Conservation (phyloP, 2,888 invertebrate species). For the Limnephilus rhombicus region DNA sequence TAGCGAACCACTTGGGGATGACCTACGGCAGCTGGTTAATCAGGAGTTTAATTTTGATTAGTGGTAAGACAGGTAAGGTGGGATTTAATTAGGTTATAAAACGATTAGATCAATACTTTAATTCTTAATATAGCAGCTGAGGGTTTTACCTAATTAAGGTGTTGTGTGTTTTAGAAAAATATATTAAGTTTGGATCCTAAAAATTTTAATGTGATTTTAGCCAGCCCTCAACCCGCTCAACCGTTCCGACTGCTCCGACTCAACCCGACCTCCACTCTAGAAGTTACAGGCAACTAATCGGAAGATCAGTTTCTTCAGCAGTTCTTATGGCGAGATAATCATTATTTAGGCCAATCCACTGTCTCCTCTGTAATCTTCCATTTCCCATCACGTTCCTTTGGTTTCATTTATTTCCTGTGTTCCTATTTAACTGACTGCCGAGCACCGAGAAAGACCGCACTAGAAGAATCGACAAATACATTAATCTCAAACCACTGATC, state of each 20-base stretch:
- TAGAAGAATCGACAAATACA: not conserved
- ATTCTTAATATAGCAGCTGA: too few relatives aligned
- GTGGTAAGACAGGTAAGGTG: too few relatives aligned
- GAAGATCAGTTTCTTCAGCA: conserved; percentile 35
- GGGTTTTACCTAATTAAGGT: too few relatives aligned
- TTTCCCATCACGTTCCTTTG: conserved; percentile 34
- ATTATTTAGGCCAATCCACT: conserved; percentile 40
- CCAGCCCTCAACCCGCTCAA: not conserved
- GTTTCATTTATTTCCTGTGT: conserved; percentile 51
- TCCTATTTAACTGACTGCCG: conserved; percentile 59
- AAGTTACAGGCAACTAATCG: conserved; percentile 38
- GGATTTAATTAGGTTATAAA: too few relatives aligned
- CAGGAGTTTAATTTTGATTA: too few relatives aligned
- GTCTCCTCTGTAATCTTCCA: conserved; percentile 28
- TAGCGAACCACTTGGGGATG: too few relatives aligned
- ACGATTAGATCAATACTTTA: too few relatives aligned
- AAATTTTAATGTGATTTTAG: not conserved
- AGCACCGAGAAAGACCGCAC: conserved; percentile 4
- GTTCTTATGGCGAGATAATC: conserved; percentile 40
- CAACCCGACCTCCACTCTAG: not conserved
- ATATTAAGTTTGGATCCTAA: not conserved
- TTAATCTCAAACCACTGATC: not conserved
- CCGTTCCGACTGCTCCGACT: not conserved
- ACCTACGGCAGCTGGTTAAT: too few relatives aligned
- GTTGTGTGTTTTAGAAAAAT: too few relatives aligned